These are phyloP conservation scores for Centropyge bicolor DNA, from an alignment of 2,797 vertebrate genomes.

Conservation along the genomic window DNA sequence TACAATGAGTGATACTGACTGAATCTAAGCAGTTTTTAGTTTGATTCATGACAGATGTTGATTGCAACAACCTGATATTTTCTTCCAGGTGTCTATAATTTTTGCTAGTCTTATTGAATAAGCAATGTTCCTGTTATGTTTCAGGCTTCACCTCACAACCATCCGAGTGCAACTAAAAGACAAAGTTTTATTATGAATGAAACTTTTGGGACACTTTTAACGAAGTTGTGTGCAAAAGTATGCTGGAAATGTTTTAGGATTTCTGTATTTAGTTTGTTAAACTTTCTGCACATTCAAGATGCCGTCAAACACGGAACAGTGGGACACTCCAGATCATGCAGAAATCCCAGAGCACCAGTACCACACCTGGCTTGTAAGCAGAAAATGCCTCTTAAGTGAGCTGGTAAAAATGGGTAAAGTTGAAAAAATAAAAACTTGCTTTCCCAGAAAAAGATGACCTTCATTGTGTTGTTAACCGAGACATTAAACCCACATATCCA, in stretches of 20 bases:
- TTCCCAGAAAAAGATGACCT: background rate
- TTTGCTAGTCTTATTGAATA: background rate
- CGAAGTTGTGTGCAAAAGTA: background rate
- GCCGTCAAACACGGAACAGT: background rate
- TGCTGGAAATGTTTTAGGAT: background rate
- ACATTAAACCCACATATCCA: background rate
- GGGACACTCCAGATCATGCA: background rate
- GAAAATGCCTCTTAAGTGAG: background rate
- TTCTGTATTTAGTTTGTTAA: slow-evolving; percentile 3
- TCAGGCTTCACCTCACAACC: background rate
- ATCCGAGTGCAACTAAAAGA: background rate
- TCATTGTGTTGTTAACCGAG: background rate
- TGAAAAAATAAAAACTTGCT: background rate
- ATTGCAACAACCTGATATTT: background rate
- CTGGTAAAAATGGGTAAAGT: background rate
- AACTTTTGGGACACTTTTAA: background rate
- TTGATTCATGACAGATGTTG: background rate
- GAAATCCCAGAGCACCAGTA: background rate
- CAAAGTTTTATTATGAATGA: background rate
- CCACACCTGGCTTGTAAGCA: background rate
- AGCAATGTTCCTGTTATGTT: background rate
- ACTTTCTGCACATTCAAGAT: slow-evolving; percentile 7
- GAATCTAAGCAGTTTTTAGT: background rate
- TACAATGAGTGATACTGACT: background rate
- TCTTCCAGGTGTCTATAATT: background rate